phyloP scores from a whole-genome alignment of 2,113 vertebrate genomes.

The Leucopsar rothschildi region DNA sequence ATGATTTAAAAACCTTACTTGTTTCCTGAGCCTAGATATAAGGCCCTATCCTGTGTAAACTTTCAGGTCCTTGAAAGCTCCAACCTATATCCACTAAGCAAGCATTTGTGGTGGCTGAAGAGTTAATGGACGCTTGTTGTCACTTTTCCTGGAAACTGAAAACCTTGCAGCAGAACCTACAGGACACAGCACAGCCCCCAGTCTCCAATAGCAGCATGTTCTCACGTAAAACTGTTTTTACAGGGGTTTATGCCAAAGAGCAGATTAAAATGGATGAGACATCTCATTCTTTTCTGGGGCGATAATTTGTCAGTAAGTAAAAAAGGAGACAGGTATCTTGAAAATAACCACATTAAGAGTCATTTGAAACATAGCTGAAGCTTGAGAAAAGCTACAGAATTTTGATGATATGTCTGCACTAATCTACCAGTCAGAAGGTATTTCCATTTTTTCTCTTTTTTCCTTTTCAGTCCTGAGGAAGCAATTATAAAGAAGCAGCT shows the following conservation, averaged over 20 bases:
- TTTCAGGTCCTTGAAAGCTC: not conserved
- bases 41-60: not conserved
- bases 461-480: not conserved
- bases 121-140: not conserved
- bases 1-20: not conserved
- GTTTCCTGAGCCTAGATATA: not conserved
- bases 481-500: conserved; percentile 41
- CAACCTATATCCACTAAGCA: not conserved
- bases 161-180: not conserved
- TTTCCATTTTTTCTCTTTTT: not conserved
- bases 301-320: not conserved
- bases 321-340: not conserved
- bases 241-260: not conserved
- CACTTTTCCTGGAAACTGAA: not conserved
- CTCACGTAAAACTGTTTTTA: not conserved
- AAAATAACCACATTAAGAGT: not conserved
- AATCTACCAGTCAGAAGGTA: not conserved
- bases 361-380: not conserved
- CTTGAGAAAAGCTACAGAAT: not conserved
- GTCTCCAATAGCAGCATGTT: not conserved
- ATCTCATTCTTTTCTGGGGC: not conserved
- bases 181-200: not conserved
- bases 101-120: not conserved
- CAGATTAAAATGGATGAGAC: not conserved
- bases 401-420: not conserved